Evolutionary conservation across 2,888 invertebrate species (phyloP).

Genomic region (Eretmocerus hayati): DNA sequence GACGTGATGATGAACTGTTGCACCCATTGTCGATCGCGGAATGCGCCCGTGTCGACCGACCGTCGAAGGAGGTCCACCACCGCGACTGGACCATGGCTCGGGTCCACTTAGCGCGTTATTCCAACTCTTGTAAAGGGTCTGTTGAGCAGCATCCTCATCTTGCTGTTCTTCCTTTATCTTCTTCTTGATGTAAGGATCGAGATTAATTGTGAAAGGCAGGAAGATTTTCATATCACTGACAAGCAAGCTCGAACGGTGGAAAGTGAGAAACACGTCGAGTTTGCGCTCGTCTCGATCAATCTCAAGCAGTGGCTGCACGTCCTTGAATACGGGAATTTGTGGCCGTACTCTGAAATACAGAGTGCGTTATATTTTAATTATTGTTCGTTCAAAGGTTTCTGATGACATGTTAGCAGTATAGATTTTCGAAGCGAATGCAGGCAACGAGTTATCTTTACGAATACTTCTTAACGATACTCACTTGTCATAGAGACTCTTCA

Average conservation of each 20-base stretch:
- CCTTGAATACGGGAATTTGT: constrained; percentile 74
- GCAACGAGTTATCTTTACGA: background rate
- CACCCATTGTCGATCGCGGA: constrained; percentile 21
- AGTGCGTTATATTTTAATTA: constrained; percentile 1
- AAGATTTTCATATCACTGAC: constrained; percentile 90
- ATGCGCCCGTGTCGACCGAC: constrained; percentile 22
- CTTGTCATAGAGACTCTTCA: constrained; percentile 92
- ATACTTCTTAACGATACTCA: constrained; percentile 46
- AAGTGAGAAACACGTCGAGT: constrained; percentile 84
- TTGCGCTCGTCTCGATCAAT: constrained; percentile 93
- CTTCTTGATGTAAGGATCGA: constrained; percentile 96
- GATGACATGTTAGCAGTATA: no score
- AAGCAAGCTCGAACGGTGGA: constrained; percentile 77
- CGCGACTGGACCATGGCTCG: background rate
- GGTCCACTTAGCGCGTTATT: constrained; percentile 13
- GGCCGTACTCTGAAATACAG: constrained; percentile 62
- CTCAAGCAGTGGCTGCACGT: constrained; percentile 82
- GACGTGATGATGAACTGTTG: constrained; percentile 10
- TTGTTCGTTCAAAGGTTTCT: no score
- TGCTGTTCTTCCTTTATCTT: constrained; percentile 86
- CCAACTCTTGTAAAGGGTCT: constrained; percentile 33
- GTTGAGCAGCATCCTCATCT: constrained; percentile 54
- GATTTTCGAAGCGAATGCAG: background rate
- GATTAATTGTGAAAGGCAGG: constrained; percentile 94
- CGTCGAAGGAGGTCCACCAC: constrained; percentile 23